Percentiles rank a stretch among this genome's conserved stretches.
These are phyloP conservation scores for Ypsolopha sequella DNA, from an alignment of 2,888 invertebrate genomes.

Conservation along the genomic window DNA sequence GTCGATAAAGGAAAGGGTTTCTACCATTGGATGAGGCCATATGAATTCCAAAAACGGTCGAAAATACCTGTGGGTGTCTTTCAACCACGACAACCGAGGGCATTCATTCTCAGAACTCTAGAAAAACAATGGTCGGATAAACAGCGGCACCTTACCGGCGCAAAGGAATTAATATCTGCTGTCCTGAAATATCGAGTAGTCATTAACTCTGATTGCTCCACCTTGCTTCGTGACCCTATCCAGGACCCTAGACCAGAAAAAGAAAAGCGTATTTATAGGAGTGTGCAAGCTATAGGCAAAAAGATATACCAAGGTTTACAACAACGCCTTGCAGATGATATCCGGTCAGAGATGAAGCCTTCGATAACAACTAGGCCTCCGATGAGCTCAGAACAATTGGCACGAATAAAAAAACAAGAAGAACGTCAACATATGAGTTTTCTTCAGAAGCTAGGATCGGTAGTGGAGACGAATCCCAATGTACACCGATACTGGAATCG, in stretches of 20 bases:
- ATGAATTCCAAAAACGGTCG: constrained; percentile 36
- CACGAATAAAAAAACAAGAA: not conserved
- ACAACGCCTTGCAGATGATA: constrained; percentile 17
- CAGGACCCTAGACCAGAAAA: constrained; percentile 31
- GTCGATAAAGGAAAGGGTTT: constrained; percentile 47
- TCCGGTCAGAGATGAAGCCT: not conserved
- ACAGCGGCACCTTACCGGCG: constrained; percentile 35
- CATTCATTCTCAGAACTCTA: constrained; percentile 46
- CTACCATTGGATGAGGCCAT: constrained; percentile 64
- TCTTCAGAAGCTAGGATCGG: not conserved
- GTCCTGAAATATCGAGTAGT: constrained; percentile 40
- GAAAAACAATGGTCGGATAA: constrained; percentile 47
- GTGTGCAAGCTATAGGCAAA: constrained; percentile 39
- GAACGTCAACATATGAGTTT: not conserved
- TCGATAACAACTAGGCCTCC: not conserved
- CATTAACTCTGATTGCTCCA: constrained; percentile 35
- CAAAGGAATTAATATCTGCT: constrained; percentile 38
- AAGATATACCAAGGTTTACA: constrained; percentile 6
- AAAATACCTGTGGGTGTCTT: constrained; percentile 33
- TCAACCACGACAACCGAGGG: constrained; percentile 41
- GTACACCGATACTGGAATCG: not conserved
- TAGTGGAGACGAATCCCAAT: not conserved
- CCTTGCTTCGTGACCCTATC: constrained; percentile 34
- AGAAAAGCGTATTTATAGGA: constrained; percentile 32
- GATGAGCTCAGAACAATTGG: not conserved